phyloP scores from a whole-genome alignment of 92 coral and sea anemone species.

The Epizoanthus fatuus region DNA sequence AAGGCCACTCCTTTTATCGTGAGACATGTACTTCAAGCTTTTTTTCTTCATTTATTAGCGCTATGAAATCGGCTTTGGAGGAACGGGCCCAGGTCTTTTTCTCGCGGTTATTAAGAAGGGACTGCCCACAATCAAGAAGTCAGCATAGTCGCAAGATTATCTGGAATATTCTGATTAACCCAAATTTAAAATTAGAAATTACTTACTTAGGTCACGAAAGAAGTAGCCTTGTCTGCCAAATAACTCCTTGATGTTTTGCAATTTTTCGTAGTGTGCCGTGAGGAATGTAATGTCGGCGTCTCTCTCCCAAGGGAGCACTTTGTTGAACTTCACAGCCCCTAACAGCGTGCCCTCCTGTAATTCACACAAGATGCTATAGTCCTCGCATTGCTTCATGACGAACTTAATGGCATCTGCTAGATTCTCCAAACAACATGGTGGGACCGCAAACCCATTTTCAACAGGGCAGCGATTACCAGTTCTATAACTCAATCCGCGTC shows the following conservation, averaged over 20 bases:
- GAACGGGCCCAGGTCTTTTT: too few species aligned
- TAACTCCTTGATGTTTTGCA: constrained; percentile 48
- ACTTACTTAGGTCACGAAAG: constrained; percentile 75
- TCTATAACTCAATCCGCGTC: constrained; percentile 78
- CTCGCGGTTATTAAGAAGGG: too few species aligned
- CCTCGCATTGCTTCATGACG: constrained; percentile 83
- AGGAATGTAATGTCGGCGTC: constrained; percentile 91
- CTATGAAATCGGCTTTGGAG: too few species aligned
- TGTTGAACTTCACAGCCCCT: constrained; percentile 88
- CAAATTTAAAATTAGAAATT: neutral
- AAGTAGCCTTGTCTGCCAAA: constrained; percentile 71
- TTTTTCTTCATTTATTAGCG: too few species aligned
- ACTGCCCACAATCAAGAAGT: too few species aligned
- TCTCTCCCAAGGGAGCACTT: constrained; percentile 92
- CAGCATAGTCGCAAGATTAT: too few species aligned
- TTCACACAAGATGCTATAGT: constrained; percentile 78
- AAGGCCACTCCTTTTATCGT: too few species aligned
- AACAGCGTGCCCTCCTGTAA: constrained; percentile 92
- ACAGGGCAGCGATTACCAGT: constrained; percentile 71
- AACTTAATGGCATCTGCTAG: constrained; percentile 91
- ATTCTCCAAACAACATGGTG: constrained; percentile 96
- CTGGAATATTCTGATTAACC: too few species aligned
- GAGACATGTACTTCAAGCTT: too few species aligned
- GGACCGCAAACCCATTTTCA: constrained; percentile 78
- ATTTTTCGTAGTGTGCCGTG: constrained; percentile 73